Evolutionary conservation across 2,797 vertebrate species (phyloP).

Genomic region (Phrynocephalus guinanensis): DNA sequence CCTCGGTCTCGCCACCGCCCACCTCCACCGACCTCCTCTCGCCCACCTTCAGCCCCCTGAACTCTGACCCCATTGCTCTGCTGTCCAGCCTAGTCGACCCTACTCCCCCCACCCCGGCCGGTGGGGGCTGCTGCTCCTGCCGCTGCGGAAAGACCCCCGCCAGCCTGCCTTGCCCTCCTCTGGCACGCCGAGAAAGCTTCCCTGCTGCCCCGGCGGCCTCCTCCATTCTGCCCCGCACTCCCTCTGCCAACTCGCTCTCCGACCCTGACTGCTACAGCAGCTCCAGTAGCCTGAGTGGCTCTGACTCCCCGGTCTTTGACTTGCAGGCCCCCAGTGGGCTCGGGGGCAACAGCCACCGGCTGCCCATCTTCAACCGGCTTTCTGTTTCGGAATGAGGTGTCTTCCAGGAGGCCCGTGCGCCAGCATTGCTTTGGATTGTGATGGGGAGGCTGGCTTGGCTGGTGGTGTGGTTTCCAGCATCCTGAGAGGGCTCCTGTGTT

Average conservation of each 20-base stretch:
- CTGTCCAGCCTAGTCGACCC: conserved; percentile 30
- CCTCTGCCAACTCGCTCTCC: conserved; percentile 85
- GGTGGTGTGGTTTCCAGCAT: not conserved
- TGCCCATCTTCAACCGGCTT: conserved; percentile 85
- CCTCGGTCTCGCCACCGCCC: conserved; percentile 84
- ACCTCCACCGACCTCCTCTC: conserved; percentile 74
- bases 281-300: conserved; percentile 83
- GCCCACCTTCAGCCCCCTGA: conserved; percentile 18
- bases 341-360: conserved; percentile 74
- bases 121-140: conserved; percentile 73
- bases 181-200: conserved; percentile 42
- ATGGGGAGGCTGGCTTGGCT: not conserved
- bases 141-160: conserved; percentile 75
- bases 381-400: conserved; percentile 83
- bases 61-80: conserved; percentile 33
- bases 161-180: conserved; percentile 21
- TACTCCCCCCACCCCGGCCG: not conserved
- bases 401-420: fast-evolving
- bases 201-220: not conserved
- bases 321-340: conserved; percentile 31
- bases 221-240: conserved; percentile 77
- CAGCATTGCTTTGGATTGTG: not conserved
- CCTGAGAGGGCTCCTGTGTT: too few relatives aligned
- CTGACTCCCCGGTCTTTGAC: conserved; percentile 85
- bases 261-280: conserved; percentile 87